A percentile compares a stretch with the other conserved stretches of the same genome.
Evolutionary conservation across 2,888 invertebrate species (phyloP).

Genomic region (Ophion costatus): DNA sequence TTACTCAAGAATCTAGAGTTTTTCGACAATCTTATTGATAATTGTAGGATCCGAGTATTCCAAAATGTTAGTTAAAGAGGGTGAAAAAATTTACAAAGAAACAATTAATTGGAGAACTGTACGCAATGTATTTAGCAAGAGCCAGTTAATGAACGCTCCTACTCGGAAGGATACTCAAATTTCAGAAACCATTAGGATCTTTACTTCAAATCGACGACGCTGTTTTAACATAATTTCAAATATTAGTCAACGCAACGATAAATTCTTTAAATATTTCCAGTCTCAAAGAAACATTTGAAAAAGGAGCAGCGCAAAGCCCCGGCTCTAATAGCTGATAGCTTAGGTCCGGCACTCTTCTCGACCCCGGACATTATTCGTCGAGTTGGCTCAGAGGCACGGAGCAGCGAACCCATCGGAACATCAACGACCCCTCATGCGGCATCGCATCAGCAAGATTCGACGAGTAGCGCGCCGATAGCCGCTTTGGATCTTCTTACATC

Average conservation of each 20-base stretch:
- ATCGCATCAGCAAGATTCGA: conserved; percentile 17
- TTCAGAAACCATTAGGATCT: not conserved
- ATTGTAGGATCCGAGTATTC: not conserved
- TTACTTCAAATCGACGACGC: not conserved
- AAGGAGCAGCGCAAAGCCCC: conserved; percentile 86
- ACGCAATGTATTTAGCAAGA: not conserved
- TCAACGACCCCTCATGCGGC: conserved; percentile 70
- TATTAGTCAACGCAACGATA: not conserved
- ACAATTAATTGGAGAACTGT: not conserved
- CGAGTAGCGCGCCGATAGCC: not conserved
- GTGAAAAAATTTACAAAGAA: no score
- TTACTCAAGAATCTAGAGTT: not conserved
- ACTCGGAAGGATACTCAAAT: not conserved
- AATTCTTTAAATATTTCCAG: conserved; percentile 66
- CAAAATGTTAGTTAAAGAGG: not conserved
- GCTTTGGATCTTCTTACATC: conserved; percentile 13
- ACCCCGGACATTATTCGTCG: conserved; percentile 91
- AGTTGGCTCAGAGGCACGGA: conserved; percentile 85
- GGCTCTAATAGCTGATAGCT: conserved; percentile 85
- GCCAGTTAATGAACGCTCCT: not conserved
- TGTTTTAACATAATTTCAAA: not conserved
- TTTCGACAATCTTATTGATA: not conserved
- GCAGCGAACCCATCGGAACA: conserved; percentile 78
- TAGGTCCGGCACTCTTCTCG: conserved; percentile 89
- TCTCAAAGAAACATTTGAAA: conserved; percentile 77